Evolutionary conservation across 2,888 invertebrate genomes (phyloP).

Genomic region (Eilema griseolum): DNA sequence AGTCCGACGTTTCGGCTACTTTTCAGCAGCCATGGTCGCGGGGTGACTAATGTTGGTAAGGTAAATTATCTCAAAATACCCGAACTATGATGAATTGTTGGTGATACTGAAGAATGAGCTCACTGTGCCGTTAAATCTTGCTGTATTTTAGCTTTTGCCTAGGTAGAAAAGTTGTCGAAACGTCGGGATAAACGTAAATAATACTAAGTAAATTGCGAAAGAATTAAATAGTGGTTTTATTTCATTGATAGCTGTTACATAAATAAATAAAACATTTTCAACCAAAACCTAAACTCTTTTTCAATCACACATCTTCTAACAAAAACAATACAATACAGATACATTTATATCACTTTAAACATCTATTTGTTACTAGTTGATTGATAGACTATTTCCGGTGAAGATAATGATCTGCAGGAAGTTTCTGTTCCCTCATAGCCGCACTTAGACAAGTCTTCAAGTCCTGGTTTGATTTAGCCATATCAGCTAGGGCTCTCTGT

Average conservation of each 20-base stretch:
- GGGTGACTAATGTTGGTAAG: no score
- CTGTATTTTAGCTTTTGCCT: no score
- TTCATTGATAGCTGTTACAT: not conserved
- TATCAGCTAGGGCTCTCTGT: conserved; percentile 88
- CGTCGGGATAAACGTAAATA: no score
- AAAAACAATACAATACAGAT: not conserved
- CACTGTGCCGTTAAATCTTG: no score
- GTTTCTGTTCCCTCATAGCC: conserved; percentile 69
- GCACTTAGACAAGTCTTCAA: conserved; percentile 87
- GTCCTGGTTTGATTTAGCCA: conserved; percentile 85
- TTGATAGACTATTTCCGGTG: conserved; percentile 58
- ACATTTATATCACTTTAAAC: not conserved
- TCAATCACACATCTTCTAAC: not conserved
- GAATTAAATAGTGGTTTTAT: no score
- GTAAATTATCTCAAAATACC: no score
- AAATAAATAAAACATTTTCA: conserved; percentile 2
- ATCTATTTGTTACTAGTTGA: not conserved
- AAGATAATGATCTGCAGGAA: conserved; percentile 84
- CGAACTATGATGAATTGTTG: no score
- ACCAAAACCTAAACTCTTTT: not conserved
- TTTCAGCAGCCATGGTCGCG: no score
- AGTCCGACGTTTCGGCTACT: no score
- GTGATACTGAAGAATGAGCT: no score
- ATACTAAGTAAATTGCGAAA: no score
- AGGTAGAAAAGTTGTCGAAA: no score